Evolutionary conservation across 2,888 invertebrate species (phyloP).

Genomic region (Panzeria rudis): DNA sequence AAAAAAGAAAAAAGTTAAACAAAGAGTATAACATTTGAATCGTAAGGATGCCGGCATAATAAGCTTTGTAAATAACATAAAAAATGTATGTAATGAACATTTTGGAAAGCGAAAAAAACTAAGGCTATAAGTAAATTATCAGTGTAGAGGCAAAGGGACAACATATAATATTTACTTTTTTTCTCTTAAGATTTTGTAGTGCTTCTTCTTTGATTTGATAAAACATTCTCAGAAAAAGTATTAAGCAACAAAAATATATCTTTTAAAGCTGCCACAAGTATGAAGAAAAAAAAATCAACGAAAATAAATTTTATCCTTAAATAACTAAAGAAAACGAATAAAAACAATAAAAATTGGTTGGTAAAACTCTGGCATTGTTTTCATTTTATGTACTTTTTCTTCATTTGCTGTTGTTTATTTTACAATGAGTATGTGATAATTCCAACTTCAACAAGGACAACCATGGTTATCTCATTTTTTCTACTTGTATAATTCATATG

Average conservation of each 20-base stretch:
- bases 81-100: conserved; percentile 49
- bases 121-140: conserved; percentile 70
- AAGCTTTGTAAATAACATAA: conserved; percentile 59
- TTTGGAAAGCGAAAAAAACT: conserved; percentile 22
- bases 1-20: background rate
- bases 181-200: conserved; percentile 2
- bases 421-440: conserved; percentile 69
- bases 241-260: conserved; percentile 34
- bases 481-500: background rate
- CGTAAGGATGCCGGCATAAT: conserved; percentile 34
- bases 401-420: conserved; percentile 34
- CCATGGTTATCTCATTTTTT: background rate
- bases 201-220: background rate
- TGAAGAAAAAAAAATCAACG: conserved; percentile 11
- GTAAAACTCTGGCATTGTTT: conserved; percentile 47
- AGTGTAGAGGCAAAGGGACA: conserved; percentile 53
- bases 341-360: background rate
- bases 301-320: conserved; percentile 69
- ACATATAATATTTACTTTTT: conserved; percentile 45
- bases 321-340: conserved; percentile 47
- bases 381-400: conserved; percentile 9
- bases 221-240: background rate
- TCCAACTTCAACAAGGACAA: conserved; percentile 65
- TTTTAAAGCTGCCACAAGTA: conserved; percentile 29
- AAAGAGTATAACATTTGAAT: background rate